phyloP scores from a whole-genome alignment of 2,888 invertebrate species.

The Blastobasis adustella region DNA sequence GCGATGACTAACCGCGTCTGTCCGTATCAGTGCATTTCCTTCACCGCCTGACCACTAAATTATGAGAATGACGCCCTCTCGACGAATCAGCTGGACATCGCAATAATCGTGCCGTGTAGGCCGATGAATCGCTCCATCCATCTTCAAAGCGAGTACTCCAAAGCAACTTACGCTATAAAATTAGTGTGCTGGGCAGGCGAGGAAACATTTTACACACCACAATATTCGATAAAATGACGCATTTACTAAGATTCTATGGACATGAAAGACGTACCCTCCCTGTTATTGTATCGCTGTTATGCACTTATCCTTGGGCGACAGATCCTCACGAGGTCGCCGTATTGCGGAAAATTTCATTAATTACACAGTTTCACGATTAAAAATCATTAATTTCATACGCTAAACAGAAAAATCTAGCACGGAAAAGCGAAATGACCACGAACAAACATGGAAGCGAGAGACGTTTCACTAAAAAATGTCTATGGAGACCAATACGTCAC shows the following conservation, averaged over 20 bases:
- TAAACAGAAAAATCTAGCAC: conserved; percentile 68
- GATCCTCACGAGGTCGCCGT: conserved; percentile 68
- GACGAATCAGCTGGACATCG: conserved; percentile 63
- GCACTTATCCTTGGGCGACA: conserved; percentile 64
- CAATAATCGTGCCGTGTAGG: too few species aligned
- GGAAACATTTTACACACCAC: conserved; percentile 28
- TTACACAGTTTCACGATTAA: conserved; percentile 58
- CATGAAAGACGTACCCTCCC: conserved; percentile 74
- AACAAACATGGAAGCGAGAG: conserved; percentile 74
- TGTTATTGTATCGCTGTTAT: conserved; percentile 64
- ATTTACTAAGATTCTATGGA: conserved; percentile 68
- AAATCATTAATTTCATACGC: conserved; percentile 59
- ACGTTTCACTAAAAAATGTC: conserved; percentile 49
- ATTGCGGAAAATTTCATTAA: conserved; percentile 68
- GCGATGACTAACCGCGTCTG: conserved; percentile 66
- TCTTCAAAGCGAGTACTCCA: conserved; percentile 19
- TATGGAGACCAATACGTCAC: conserved; percentile 45
- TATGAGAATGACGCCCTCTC: conserved; percentile 54
- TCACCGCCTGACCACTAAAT: conserved; percentile 38
- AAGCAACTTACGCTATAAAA: conserved; percentile 35
- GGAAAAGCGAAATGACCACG: conserved; percentile 71
- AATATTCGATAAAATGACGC: conserved; percentile 72
- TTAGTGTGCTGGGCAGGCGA: too few species aligned
- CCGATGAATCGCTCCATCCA: not conserved
- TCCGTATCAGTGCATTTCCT: conserved; percentile 53